Base-by-base conservation (phyloP, 2,113 vertebrate genomes). In the Hepsetus odoe region DNA sequence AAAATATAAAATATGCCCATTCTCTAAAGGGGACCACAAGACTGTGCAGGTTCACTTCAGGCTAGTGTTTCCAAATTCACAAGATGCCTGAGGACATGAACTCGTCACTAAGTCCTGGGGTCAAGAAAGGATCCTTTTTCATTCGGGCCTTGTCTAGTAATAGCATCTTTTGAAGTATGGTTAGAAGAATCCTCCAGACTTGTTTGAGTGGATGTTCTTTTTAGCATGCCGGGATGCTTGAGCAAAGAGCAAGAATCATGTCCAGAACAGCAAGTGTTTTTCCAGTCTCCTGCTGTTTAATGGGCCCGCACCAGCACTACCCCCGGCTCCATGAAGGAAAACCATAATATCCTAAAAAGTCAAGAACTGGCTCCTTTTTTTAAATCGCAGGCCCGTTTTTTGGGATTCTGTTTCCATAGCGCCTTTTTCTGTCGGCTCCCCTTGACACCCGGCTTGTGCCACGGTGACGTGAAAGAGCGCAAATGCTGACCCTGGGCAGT, bases 401-500 rank as follows among this genome's bases (percentile, higher is more conserved):
- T 74, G 70, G 87, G 88, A 85, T 87, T 81, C 61, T 77, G 66
- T 88, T 83, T 75, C 53, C 53, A 80, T 84, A 81, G 81, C 68
- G 74, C 68, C 83, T 64, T 66, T 44, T 86, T 87, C 46, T 40
- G 44, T 80, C 76, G 79, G 83, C 65, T 56, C 28, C 11, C 62
- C 53, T 75, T 85, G 75, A 80, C 84, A 81, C 73, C 82, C 12
- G 42, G 18, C 28, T 32, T 35, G 80, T 62, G 44, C 16, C 0
- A 12, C 40, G 22, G 81, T 64, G 28, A 74, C 78, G 70, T 80
- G 73, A 85, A 89, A 20, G 87, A 87, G 83, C 78, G 82, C 78
- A 79, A 80, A 84, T 89, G 89, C 90, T 89, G 85, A 86, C 88
- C 74, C 84, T 88, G 53, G 85, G 85, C 73, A 72, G 49, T 44